phyloP scores from a whole-genome alignment of 2,888 invertebrate genomes.

The Cosmorhoe ocellata region DNA sequence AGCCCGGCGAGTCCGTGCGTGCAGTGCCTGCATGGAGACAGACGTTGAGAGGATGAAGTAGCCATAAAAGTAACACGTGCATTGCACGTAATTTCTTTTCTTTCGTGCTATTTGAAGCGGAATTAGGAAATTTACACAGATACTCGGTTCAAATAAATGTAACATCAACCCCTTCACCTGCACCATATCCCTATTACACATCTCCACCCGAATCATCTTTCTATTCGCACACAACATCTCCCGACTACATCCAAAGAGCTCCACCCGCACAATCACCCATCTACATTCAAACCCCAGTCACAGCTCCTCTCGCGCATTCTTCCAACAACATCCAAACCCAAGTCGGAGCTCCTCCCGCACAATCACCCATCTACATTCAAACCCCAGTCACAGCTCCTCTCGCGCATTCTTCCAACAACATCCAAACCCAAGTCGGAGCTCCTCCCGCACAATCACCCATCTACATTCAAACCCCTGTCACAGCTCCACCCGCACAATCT shows the following conservation, averaged over 20 bases:
- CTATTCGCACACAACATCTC: slow-evolving; percentile 14
- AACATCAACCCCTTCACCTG: slow-evolving; percentile 21
- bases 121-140: slow-evolving; percentile 33
- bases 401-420: background rate
- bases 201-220: slow-evolving; percentile 18
- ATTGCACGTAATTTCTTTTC: slow-evolving; percentile 6
- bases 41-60: slow-evolving; percentile 10
- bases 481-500: no score
- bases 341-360: slow-evolving; percentile 5
- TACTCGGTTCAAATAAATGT: slow-evolving; percentile 34
- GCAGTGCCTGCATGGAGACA: slow-evolving; percentile 13
- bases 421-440: slow-evolving; percentile 8
- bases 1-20: slow-evolving; percentile 13
- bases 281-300: slow-evolving; percentile 11
- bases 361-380: slow-evolving; percentile 5
- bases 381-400: slow-evolving; percentile 4
- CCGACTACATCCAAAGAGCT: slow-evolving; percentile 15
- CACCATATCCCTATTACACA: slow-evolving; percentile 20
- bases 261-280: slow-evolving; percentile 10
- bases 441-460: slow-evolving; percentile 7
- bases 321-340: slow-evolving; percentile 7
- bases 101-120: slow-evolving; percentile 28
- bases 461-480: no score
- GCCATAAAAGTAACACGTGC: slow-evolving; percentile 10
- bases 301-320: slow-evolving; percentile 1